Evolutionary conservation across 2,888 invertebrate genomes (phyloP).

Genomic region (Nomada fucata): DNA sequence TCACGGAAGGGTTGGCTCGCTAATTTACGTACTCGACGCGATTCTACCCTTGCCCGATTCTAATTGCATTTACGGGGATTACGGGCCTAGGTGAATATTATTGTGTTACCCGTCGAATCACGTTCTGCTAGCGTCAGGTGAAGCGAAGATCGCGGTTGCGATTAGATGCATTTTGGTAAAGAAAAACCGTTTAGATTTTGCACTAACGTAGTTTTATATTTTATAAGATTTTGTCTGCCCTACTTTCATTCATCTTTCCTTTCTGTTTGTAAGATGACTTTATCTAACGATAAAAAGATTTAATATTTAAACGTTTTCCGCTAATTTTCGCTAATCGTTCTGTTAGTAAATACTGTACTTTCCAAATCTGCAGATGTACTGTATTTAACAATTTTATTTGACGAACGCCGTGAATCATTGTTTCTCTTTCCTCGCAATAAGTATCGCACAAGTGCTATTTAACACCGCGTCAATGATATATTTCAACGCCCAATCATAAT

Average conservation of each 20-base stretch:
- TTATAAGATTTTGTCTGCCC: too few relatives aligned
- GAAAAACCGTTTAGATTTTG: too few relatives aligned
- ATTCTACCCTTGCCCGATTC: slow-evolving; percentile 14
- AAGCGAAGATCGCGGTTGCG: too few relatives aligned
- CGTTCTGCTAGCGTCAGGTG: background rate
- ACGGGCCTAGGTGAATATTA: background rate
- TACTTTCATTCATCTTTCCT: too few relatives aligned
- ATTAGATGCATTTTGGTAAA: background rate
- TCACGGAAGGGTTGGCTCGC: slow-evolving; percentile 48
- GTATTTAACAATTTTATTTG: too few relatives aligned
- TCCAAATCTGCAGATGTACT: too few relatives aligned
- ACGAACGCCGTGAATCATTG: background rate
- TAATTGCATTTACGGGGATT: slow-evolving; percentile 28
- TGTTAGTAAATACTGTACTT: too few relatives aligned
- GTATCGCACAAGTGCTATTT: background rate
- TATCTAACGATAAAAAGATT: too few relatives aligned
- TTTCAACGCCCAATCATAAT: background rate
- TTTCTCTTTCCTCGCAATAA: background rate
- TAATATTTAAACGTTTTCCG: too few relatives aligned
- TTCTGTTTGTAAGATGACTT: too few relatives aligned
- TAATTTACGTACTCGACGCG: slow-evolving; percentile 48
- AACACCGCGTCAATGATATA: background rate
- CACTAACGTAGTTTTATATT: too few relatives aligned
- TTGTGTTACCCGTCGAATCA: background rate
- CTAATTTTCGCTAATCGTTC: too few relatives aligned